These are phyloP conservation scores for Palaemon carinicauda DNA, from an alignment of 1,140 invertebrate species.

Conservation along the genomic window DNA sequence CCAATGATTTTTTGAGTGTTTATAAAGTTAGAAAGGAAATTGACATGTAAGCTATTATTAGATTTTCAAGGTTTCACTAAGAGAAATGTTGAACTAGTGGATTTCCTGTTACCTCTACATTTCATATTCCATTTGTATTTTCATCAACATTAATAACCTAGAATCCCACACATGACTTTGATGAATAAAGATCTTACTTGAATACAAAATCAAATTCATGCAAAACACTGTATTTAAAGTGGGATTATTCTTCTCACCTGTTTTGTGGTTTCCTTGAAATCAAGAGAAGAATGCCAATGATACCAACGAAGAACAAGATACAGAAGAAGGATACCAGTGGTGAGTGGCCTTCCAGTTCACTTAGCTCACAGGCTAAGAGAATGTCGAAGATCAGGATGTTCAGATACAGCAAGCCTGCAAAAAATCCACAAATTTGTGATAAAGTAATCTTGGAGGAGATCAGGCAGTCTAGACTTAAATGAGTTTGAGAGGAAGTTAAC, in stretches of 20 bases:
- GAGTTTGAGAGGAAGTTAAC: no score
- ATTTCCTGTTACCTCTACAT: no score
- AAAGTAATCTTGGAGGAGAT: no score
- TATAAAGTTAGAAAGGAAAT: no score
- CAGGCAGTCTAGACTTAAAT: no score
- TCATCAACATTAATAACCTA: no score
- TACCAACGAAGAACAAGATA: constrained; percentile 74
- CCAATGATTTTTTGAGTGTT: no score
- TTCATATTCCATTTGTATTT: neutral
- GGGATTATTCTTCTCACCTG: constrained; percentile 70
- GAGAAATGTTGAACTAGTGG: no score
- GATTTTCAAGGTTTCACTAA: no score
- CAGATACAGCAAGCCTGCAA: constrained; percentile 73
- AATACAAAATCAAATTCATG: neutral
- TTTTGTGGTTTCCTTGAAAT: constrained; percentile 92
- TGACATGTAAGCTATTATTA: no score
- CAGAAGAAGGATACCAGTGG: constrained; percentile 69
- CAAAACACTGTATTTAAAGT: neutral
- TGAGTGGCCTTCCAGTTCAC: constrained; percentile 65
- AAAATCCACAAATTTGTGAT: neutral
- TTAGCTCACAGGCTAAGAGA: constrained; percentile 81
- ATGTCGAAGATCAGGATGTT: constrained; percentile 84
- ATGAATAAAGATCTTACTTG: neutral
- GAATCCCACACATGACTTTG: no score
- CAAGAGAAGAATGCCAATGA: constrained; percentile 78